Evolutionary conservation across 2,888 invertebrate genomes (phyloP), one percentile per base, ranked within the genome.

Genomic region (Taenaris catops): DNA sequence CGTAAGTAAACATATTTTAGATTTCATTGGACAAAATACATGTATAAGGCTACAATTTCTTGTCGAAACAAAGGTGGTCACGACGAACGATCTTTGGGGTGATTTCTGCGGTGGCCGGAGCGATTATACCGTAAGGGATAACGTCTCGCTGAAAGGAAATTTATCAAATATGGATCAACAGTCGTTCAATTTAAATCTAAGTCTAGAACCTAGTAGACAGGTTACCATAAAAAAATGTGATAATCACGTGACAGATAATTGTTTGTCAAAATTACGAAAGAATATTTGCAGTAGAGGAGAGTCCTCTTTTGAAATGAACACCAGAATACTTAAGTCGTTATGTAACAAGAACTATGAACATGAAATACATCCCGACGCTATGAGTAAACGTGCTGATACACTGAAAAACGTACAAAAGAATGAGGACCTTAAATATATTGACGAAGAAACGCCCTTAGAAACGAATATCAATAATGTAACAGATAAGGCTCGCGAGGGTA

Each of bases 341-440:
- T 79, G 86, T 42, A 81, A 69, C 37, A 76, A 79, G 46, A 75
- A 71, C 42, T 68, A 68, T 29, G 78, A 87, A 31, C 73, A 75
- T 34, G 83, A 80, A 34, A 68, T 73, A 7, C 80, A 78, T 23
- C 75, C 78, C 1, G 80, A 80, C 25, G 74, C 78, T 7, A 48
- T 73, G 49, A 57, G 51, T 4, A 64, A 61, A 29, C 63, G 75
- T 1, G 46, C 59, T 1, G 80, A 79, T 6, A 62, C 66, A 2
- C 41, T 69, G 18, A 67, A 69, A 42, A 70, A 63, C 37, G 46
- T 72, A 17, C 79, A 71, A 48, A 89, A 88, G 46, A 75, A 81
- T 16, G 91, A 91, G 16, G 92, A 92, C 38, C 73, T 92, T 38
- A 87, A 89, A 42, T 92, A 89, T 56, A 94, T 94, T 36, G 94